These are phyloP conservation scores for Athalia rosae DNA, from an alignment of 2,888 invertebrate genomes.

Conservation along the genomic window DNA sequence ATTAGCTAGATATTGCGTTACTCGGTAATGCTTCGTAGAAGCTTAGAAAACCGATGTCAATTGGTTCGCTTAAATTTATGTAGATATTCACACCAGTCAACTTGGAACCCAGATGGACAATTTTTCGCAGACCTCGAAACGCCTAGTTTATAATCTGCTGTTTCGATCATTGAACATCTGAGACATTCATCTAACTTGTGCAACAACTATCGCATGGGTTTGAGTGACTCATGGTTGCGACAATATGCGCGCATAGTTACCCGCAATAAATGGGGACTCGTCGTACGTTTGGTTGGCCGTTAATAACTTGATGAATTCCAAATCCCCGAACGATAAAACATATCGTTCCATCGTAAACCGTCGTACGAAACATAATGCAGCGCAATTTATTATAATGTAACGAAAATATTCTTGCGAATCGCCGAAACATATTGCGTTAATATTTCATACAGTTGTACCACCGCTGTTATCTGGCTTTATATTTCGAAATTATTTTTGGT, in stretches of 20 bases:
- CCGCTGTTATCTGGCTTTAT: neutral
- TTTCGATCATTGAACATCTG: conserved; percentile 57
- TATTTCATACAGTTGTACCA: neutral
- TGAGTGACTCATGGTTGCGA: conserved; percentile 39
- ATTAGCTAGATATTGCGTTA: too few relatives aligned
- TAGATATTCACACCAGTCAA: neutral
- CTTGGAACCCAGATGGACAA: conserved; percentile 22
- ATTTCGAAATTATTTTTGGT: conserved; percentile 36
- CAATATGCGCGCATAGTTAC: neutral
- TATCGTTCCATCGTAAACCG: too few relatives aligned
- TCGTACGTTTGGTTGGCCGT: neutral
- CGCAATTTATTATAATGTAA: too few relatives aligned
- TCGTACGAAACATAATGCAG: too few relatives aligned
- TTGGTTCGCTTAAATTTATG: conserved; percentile 2
- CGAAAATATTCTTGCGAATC: too few relatives aligned
- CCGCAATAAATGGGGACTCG: neutral
- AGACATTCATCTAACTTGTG: conserved; percentile 52
- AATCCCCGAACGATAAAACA: too few relatives aligned
- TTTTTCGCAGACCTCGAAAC: conserved; percentile 30
- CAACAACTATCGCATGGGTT: conserved; percentile 15
- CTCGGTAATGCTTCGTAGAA: too few relatives aligned
- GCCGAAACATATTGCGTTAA: too few relatives aligned
- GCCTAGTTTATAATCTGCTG: conserved; percentile 52
- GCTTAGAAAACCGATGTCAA: neutral
- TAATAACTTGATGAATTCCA: too few relatives aligned